Evolutionary conservation across 2,113 vertebrate genomes (phyloP).

Genomic region (Murina feae): DNA sequence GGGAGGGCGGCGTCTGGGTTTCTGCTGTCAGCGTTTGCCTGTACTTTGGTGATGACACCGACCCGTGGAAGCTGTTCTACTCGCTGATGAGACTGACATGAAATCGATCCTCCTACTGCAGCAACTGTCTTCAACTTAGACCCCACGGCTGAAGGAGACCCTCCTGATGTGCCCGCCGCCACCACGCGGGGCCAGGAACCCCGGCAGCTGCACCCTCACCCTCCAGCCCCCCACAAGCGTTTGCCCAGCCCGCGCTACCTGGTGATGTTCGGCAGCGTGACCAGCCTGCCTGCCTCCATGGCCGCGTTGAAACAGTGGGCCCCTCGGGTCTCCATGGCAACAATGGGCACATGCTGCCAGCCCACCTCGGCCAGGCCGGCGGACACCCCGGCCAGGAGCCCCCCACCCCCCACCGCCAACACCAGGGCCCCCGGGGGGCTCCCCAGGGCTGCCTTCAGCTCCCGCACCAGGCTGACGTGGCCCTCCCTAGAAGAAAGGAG

Average conservation of each 20-base stretch:
- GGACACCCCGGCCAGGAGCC: conserved; percentile 88
- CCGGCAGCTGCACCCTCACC: background rate
- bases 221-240: background rate
- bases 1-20: background rate
- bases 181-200: background rate
- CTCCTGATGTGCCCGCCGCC: background rate
- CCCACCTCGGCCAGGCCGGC: conserved; percentile 85
- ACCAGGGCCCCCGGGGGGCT: conserved; percentile 84
- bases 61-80: fast-evolving
- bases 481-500: conserved; percentile 84
- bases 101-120: too few relatives aligned
- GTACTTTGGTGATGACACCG: fast-evolving
- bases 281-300: conserved; percentile 81
- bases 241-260: conserved; percentile 81
- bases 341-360: conserved; percentile 88
- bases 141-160: background rate
- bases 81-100: too few relatives aligned
- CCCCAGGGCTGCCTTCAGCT: conserved; percentile 84
- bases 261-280: conserved; percentile 90
- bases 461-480: conserved; percentile 85
- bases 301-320: conserved; percentile 89
- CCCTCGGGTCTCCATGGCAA: conserved; percentile 91
- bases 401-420: conserved; percentile 91
- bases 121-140: background rate
- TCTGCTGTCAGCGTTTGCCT: background rate